Evolutionary conservation across 2,888 invertebrate species (phyloP).

Genomic region (Bursaphelenchus okinawaensis): DNA sequence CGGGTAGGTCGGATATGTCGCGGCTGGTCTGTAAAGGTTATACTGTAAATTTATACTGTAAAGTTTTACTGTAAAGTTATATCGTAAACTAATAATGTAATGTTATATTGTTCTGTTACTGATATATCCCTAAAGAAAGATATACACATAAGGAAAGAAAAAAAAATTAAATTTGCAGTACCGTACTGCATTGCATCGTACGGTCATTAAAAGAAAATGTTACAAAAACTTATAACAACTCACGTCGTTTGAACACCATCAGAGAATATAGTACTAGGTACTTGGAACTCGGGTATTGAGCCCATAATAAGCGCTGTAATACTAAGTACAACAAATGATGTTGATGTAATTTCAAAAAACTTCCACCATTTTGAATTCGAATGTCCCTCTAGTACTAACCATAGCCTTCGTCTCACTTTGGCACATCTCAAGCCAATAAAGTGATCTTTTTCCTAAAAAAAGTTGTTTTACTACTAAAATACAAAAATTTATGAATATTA

Average conservation of each 20-base stretch:
- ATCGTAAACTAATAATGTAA: no score
- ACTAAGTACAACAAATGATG: slow-evolving; percentile 53
- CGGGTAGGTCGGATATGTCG: slow-evolving; percentile 54
- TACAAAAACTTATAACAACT: no score
- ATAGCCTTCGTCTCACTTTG: slow-evolving; percentile 46
- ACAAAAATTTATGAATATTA: not conserved
- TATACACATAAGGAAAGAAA: no score
- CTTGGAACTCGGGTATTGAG: slow-evolving; percentile 56
- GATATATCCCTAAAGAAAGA: no score
- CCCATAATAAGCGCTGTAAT: slow-evolving; percentile 55
- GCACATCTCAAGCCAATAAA: slow-evolving; percentile 54
- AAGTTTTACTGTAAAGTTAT: no score
- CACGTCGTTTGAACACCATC: not conserved
- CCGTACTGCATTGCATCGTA: no score
- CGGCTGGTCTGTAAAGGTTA: slow-evolving; percentile 39
- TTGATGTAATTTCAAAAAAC: slow-evolving; percentile 56
- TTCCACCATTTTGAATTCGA: slow-evolving; percentile 55
- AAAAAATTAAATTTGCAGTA: no score
- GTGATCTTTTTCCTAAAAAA: slow-evolving; percentile 53
- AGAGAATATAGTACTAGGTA: slow-evolving; percentile 25
- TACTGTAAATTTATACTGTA: no score
- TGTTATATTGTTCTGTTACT: no score
- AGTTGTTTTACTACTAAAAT: not conserved
- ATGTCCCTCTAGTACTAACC: slow-evolving; percentile 55
- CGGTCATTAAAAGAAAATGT: no score